Percentiles rank a stretch among this genome's conserved stretches.
phyloP scores from a whole-genome alignment of 2,113 vertebrate genomes.

The Esox niger region DNA sequence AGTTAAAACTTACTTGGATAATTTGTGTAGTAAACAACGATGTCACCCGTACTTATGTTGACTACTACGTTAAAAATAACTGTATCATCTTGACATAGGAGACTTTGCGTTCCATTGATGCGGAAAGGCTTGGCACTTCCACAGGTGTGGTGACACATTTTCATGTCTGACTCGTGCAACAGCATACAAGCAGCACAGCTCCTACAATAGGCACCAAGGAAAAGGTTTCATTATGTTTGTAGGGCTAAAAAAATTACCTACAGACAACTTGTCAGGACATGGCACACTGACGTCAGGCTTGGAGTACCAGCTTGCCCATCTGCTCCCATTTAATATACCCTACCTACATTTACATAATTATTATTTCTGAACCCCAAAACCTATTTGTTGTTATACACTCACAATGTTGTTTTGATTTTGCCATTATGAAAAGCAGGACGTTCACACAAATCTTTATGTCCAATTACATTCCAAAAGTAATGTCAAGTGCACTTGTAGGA shows the following conservation, averaged over 20 bases:
- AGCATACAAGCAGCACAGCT: constrained; percentile 12
- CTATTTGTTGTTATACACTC: too few relatives aligned
- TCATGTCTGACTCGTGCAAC: neutral
- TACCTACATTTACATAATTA: too few relatives aligned
- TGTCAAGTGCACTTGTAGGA: too few relatives aligned
- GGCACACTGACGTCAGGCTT: too few relatives aligned
- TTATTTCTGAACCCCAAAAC: too few relatives aligned
- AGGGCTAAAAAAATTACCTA: neutral
- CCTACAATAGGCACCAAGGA: neutral
- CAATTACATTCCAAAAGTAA: too few relatives aligned
- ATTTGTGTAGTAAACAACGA: constrained; percentile 8
- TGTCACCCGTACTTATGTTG: neutral
- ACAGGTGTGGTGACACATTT: neutral
- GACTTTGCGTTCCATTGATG: neutral
- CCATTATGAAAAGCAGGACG: too few relatives aligned
- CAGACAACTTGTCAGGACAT: too few relatives aligned
- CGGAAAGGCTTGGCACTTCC: neutral
- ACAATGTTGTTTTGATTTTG: too few relatives aligned
- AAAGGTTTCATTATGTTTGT: neutral
- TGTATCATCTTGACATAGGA: neutral
- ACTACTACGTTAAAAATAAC: constrained; percentile 3
- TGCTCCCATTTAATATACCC: too few relatives aligned
- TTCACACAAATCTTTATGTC: too few relatives aligned
- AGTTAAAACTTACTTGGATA: constrained; percentile 4
- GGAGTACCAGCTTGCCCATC: too few relatives aligned